Evolutionary conservation across 2,113 vertebrate species (phyloP).

Genomic region (Origma solitaria): DNA sequence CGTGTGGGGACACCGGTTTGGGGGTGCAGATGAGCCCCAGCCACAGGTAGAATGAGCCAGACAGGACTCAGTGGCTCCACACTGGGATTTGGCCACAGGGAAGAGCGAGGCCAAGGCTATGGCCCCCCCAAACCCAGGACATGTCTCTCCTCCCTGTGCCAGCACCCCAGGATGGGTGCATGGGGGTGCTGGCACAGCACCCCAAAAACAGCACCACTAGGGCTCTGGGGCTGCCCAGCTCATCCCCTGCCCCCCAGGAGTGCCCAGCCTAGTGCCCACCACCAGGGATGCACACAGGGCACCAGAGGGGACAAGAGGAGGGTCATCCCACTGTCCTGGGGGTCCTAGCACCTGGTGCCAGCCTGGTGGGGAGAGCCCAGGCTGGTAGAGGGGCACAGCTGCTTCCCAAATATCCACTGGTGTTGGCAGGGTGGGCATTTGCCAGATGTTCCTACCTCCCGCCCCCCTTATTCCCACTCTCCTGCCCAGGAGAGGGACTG

Average conservation of each 20-base stretch:
- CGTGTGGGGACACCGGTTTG: accelerated
- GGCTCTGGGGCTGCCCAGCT: not conserved
- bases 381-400: not conserved
- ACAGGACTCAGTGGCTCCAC: not conserved
- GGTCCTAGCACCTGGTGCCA: not conserved
- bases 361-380: not conserved
- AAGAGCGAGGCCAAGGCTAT: accelerated
- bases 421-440: not conserved
- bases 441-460: not conserved
- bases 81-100: accelerated
- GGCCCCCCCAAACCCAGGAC: accelerated
- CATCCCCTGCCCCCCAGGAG: not conserved
- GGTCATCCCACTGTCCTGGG: accelerated
- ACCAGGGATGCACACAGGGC: accelerated
- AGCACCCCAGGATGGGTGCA: not conserved
- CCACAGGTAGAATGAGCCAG: not conserved
- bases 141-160: accelerated
- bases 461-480: accelerated
- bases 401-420: not conserved
- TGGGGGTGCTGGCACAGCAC: accelerated
- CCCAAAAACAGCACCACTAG: not conserved
- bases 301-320: not conserved
- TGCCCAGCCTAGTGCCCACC: not conserved
- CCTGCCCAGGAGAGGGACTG: not conserved
- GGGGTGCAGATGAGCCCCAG: not conserved